These are phyloP conservation scores for Solenopsis invicta DNA, from an alignment of 1,140 invertebrate genomes.

Conservation along the genomic window DNA sequence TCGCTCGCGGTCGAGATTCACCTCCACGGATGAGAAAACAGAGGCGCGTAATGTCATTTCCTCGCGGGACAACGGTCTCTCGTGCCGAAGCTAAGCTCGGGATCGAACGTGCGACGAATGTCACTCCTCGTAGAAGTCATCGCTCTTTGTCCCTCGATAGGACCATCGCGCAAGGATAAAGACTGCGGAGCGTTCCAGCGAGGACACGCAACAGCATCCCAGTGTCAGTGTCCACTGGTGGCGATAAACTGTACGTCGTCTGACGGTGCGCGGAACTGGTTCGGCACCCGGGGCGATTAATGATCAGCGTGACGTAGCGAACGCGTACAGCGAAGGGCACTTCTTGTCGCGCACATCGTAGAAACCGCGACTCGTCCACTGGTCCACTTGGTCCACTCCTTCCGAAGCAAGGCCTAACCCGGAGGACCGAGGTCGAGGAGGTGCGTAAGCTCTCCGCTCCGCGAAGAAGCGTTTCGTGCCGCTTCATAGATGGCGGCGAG, in stretches of 20 bases:
- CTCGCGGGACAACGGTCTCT: not conserved
- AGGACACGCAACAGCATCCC: conserved; percentile 5
- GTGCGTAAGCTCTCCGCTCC: conserved; percentile 10
- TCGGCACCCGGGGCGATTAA: not conserved
- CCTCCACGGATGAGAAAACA: not conserved
- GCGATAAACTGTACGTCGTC: not conserved
- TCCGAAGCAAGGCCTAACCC: conserved; percentile 67
- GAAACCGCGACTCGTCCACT: conserved; percentile 8
- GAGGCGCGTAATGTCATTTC: not conserved
- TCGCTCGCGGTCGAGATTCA: not conserved
- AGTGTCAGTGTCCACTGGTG: not conserved
- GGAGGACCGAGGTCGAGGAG: conserved; percentile 71
- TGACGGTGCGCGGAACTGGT: not conserved
- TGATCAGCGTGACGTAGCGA: not conserved
- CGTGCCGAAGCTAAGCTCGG: too few relatives aligned
- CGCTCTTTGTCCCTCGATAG: not conserved
- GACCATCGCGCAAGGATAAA: not conserved
- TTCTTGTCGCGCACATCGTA: conserved; percentile 61
- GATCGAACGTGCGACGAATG: not conserved
- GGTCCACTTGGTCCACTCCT: too few relatives aligned
- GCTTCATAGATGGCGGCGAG: conserved; percentile 72
- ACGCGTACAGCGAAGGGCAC: conserved; percentile 24
- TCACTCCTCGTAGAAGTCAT: conserved; percentile 20
- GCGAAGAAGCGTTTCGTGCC: conserved; percentile 47
- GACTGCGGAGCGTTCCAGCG: not conserved